phyloP scores from a whole-genome alignment of 2,797 vertebrate genomes.

The Phataginus tricuspis region DNA sequence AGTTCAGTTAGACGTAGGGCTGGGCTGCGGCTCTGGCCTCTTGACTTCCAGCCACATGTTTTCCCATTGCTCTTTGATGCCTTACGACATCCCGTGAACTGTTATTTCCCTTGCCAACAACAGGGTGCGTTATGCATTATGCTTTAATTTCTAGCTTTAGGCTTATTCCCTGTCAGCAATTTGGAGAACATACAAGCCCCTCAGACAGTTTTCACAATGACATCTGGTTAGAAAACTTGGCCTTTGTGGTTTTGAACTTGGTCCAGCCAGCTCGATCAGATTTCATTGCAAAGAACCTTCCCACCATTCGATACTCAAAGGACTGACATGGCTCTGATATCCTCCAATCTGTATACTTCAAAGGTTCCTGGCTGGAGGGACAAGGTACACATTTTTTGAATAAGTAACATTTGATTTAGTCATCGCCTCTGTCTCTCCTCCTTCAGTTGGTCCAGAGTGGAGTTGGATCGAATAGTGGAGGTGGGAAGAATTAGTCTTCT shows the following conservation, averaged over 20 bases:
- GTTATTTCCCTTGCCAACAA: background rate
- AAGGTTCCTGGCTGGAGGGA: background rate
- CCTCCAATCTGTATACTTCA: background rate
- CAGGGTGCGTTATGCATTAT: background rate
- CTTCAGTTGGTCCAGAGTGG: background rate
- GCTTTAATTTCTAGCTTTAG: background rate
- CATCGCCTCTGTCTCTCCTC: background rate
- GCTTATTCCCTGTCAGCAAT: background rate
- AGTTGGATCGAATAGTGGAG: background rate
- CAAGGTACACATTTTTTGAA: background rate
- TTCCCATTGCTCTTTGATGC: background rate
- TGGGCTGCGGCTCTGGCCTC: background rate
- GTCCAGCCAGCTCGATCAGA: background rate
- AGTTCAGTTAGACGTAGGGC: background rate
- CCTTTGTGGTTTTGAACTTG: slow-evolving; percentile 30
- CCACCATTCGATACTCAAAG: background rate
- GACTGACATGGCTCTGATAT: background rate
- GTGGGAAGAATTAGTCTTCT: background rate
- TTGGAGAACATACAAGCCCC: background rate
- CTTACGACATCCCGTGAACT: background rate
- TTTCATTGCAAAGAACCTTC: slow-evolving; percentile 14
- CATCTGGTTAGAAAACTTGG: slow-evolving; percentile 14
- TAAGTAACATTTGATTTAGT: background rate
- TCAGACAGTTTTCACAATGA: background rate
- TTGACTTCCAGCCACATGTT: background rate